phyloP scores from a whole-genome alignment of 1,140 invertebrate genomes.

The Delia radicum region DNA sequence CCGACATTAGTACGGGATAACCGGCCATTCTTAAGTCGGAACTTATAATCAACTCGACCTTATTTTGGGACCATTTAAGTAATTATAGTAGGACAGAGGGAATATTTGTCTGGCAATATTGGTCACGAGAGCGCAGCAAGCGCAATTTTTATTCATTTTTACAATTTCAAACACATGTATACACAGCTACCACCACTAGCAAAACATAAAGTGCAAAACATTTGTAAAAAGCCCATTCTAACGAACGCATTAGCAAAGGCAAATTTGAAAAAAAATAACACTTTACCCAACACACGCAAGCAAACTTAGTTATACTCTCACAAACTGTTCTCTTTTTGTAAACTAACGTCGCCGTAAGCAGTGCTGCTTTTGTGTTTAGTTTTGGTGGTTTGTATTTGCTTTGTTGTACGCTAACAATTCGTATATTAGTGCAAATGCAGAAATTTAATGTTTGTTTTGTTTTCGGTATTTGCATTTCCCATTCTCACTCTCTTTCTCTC shows the following conservation, averaged over 20 bases:
- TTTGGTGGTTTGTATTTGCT: neutral
- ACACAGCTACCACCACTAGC: neutral
- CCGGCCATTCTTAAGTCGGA: no score
- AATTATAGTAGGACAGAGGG: no score
- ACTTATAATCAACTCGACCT: no score
- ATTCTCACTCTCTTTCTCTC: neutral
- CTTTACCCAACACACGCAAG: neutral
- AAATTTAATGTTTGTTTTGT: neutral
- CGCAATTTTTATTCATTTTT: neutral
- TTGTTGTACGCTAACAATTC: neutral
- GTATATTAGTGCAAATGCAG: slow-evolving; percentile 7
- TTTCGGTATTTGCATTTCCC: slow-evolving; percentile 19
- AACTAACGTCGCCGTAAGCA: no score
- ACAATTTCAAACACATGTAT: neutral
- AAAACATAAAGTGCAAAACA: neutral
- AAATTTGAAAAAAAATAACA: neutral
- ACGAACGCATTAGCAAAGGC: neutral
- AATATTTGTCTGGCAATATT: no score
- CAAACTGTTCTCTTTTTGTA: neutral
- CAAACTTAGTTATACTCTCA: neutral
- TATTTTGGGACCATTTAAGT: no score
- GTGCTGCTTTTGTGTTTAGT: neutral
- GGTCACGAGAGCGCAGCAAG: neutral
- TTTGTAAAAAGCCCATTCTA: slow-evolving; percentile 1
- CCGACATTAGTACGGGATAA: no score